Percentiles rank a stretch among this genome's conserved stretches.
Conservation (phyloP, 2,113 vertebrate genomes). For the Lycocorax pyrrhopterus region DNA sequence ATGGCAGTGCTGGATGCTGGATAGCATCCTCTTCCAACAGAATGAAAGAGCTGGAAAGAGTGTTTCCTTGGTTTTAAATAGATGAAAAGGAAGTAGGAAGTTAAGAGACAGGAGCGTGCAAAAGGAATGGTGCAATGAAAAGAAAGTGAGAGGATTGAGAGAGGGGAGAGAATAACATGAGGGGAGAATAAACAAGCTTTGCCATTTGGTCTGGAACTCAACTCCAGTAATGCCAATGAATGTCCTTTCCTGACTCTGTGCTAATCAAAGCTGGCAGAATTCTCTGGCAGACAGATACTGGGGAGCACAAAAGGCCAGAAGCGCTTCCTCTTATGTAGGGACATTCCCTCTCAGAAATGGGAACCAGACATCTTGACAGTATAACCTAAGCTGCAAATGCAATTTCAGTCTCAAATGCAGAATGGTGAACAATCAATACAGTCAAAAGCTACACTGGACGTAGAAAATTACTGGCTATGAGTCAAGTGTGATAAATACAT, state of each 20-base stretch:
- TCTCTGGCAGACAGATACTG: background rate
- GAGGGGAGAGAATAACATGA: background rate
- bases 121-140: background rate
- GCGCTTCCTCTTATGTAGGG: background rate
- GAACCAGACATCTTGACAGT: background rate
- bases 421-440: background rate
- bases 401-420: background rate
- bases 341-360: background rate
- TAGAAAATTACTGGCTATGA: background rate
- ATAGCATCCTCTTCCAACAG: background rate
- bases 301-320: background rate
- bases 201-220: background rate
- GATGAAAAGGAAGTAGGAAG: background rate
- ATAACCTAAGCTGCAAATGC: background rate
- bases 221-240: background rate
- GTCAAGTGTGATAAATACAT: background rate
- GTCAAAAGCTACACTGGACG: background rate
- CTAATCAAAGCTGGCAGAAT: background rate
- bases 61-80: background rate
- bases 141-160: background rate
- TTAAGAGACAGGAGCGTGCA: background rate
- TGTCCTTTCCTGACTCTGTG: background rate
- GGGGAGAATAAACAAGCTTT: background rate
- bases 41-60: background rate
- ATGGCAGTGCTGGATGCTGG: background rate